Percentiles rank a stretch among this genome's conserved stretches.
Evolutionary conservation across 1,140 invertebrate genomes (phyloP).

Genomic region (Diploscapter pachys): DNA sequence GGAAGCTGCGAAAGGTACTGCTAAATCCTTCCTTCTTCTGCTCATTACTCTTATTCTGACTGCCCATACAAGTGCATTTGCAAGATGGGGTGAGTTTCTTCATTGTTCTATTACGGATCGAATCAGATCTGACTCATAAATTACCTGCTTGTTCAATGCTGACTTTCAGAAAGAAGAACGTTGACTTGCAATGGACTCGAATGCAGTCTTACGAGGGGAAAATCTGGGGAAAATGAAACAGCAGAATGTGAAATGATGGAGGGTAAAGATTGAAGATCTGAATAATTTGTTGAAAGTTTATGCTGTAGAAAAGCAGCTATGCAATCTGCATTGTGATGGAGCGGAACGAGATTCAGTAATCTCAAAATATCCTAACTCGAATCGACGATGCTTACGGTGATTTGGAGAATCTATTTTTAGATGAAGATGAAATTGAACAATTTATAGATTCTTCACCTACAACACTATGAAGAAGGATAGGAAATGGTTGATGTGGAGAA

Average conservation of each 20-base stretch:
- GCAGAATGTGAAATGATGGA: not conserved
- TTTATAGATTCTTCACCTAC: constrained; percentile 2
- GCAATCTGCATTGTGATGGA: not conserved
- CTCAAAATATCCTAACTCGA: not conserved
- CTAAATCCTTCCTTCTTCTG: no score
- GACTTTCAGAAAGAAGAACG: constrained; percentile 4
- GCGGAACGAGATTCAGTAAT: constrained; percentile 3
- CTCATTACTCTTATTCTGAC: no score
- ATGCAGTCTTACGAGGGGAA: not conserved
- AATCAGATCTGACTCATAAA: no score
- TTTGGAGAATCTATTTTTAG: not conserved
- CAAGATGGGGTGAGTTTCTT: no score
- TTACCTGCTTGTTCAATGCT: no score
- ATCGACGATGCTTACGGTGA: not conserved
- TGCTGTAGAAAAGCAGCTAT: not conserved
- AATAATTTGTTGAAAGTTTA: no score
- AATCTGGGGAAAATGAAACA: not conserved
- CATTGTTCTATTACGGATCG: no score
- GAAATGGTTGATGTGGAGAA: constrained; percentile 2
- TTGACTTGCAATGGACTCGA: not conserved
- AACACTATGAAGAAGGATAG: constrained; percentile 6
- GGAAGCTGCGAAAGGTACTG: no score
- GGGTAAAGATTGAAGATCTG: no score
- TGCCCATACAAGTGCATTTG: no score
- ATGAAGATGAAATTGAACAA: not conserved